Evolutionary conservation across 2,113 vertebrate genomes (phyloP).

Genomic region (Megaleporinus macrocephalus): DNA sequence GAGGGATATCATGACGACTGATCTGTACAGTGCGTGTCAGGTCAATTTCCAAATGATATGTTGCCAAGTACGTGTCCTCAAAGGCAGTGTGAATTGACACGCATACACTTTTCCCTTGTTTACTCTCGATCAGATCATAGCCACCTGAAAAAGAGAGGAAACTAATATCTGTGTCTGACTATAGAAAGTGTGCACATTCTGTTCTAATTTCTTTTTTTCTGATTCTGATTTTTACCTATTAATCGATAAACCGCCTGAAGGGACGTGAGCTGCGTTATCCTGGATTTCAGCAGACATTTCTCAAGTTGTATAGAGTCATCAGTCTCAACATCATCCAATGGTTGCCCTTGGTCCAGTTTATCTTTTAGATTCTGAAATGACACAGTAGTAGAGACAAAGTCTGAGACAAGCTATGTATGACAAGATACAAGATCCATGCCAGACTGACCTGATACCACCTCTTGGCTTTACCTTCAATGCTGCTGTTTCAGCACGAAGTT

Average conservation of each 20-base stretch:
- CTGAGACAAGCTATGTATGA: background rate
- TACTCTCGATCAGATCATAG: conserved; percentile 67
- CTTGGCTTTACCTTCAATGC: conserved; percentile 58
- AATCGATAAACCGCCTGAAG: conserved; percentile 71
- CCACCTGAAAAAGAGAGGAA: conserved; percentile 64
- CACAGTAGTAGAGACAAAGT: background rate
- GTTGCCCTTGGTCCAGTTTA: conserved; percentile 29
- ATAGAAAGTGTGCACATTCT: no score
- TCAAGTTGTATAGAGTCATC: conserved; percentile 57
- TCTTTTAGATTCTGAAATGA: conserved; percentile 46
- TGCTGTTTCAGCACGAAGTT: conserved; percentile 62
- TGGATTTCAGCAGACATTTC: conserved; percentile 61
- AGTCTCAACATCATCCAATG: conserved; percentile 44
- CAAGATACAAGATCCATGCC: background rate
- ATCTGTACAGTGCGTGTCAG: conserved; percentile 65
- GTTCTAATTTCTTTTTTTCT: no score
- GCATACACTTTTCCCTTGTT: conserved; percentile 66
- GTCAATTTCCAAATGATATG: conserved; percentile 75
- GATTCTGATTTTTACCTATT: no score
- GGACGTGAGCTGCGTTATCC: conserved; percentile 69
- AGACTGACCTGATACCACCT: background rate
- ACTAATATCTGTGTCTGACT: no score
- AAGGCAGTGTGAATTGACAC: conserved; percentile 71
- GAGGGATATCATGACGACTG: conserved; percentile 75
- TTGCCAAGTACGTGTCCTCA: conserved; percentile 70